Base-by-base conservation (phyloP, 2,888 invertebrate species). In the Drosophila neotestacea region DNA sequence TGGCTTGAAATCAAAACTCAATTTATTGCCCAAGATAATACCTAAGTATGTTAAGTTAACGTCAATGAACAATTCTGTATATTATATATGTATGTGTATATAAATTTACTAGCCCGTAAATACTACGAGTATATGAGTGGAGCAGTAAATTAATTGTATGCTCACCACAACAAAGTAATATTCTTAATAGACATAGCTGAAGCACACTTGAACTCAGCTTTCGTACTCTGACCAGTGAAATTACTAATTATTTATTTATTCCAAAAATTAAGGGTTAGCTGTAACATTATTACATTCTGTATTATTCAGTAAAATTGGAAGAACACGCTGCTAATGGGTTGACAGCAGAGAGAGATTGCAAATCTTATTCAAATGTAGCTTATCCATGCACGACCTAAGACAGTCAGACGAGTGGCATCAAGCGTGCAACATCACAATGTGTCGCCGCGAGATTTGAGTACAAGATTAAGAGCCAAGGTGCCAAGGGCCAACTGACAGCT, bases 401-500 rank as follows among this genome's bases (percentile, higher is more conserved):
- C 83, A 84, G 83, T 84, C 34, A 27, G 50, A 44, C 58, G 47
- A 38, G 51, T 61, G 71, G 63, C 72, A 72, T 74, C 83, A 68
- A 83, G 44, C 83, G 73, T 46, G 66, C 54, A 73, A 80, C 83
- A 85, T 51, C 81, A 62, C 51, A 36, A 7, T 67, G 60, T 22
- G 51, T 56, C 56, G 56, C 22, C 46, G 39, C 44, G 56, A 61
- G 48, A 52, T 64, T 62, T 71, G 69, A 73, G 79, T 66, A 63
- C 55, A 61, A 56, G 39, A 63, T 16, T 16, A 1, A 7, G 28
- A 11, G 28, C 10, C 34, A n/a, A 22, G 55, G 51, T 13, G 38
- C 0, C 51, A 51, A 38, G 36, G n/a, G 51, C 38, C 38, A 52
- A n/a, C 22, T n/a, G 55, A 6, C 34, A 36, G 34, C 6, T 38